Conservation (phyloP, 1,140 invertebrate genomes). For the Heliothis virescens region DNA sequence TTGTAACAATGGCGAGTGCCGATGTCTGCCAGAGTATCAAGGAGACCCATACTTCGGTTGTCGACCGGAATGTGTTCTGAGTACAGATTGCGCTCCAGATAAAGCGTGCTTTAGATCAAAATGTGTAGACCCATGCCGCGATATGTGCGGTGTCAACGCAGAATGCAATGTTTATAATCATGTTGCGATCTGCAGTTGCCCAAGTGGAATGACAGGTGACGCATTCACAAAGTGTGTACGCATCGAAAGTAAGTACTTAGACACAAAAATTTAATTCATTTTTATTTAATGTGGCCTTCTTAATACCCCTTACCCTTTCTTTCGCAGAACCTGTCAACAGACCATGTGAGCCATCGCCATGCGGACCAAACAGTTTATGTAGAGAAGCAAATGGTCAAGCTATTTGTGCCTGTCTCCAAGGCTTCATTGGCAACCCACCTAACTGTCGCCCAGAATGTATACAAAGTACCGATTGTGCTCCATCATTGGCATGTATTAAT, state of each 20-base stretch:
- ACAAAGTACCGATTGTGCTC: constrained; percentile 90
- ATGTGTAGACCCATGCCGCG: constrained; percentile 91
- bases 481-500: constrained; percentile 90
- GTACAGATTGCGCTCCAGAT: constrained; percentile 89
- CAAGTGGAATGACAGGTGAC: constrained; percentile 87
- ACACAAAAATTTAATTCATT: neutral
- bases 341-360: constrained; percentile 91
- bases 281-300: neutral
- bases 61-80: constrained; percentile 90
- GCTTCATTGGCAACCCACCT: constrained; percentile 90
- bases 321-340: constrained; percentile 68
- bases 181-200: constrained; percentile 89
- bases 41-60: constrained; percentile 88
- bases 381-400: constrained; percentile 88
- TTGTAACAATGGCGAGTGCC: constrained; percentile 88
- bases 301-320: constrained; percentile 1
- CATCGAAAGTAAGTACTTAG: constrained; percentile 67
- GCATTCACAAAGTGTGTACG: constrained; percentile 87
- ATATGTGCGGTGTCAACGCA: constrained; percentile 89
- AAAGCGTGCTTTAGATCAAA: constrained; percentile 90
- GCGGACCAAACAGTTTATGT: constrained; percentile 92
- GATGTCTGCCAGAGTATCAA: constrained; percentile 90
- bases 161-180: constrained; percentile 89
- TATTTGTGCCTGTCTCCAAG: constrained; percentile 89
- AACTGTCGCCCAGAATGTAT: constrained; percentile 92